These are phyloP conservation scores for Orthosia incerta DNA, from an alignment of 2,888 invertebrate genomes.

Conservation along the genomic window DNA sequence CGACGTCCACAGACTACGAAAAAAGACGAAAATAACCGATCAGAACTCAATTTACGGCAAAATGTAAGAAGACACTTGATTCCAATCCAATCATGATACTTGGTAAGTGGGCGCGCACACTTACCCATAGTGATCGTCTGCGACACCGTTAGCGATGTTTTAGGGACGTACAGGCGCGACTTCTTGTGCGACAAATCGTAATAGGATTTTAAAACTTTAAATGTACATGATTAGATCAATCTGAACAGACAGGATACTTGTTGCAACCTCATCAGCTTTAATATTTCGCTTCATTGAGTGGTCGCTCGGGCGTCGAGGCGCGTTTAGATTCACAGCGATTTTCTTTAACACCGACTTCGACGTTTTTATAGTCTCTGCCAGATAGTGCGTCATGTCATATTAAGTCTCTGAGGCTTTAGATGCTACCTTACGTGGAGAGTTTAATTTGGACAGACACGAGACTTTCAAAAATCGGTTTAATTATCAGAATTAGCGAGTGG, in stretches of 20 bases:
- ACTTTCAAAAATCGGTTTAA: background rate
- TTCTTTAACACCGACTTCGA: slow-evolving; percentile 1
- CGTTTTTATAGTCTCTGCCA: background rate
- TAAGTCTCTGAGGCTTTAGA: background rate
- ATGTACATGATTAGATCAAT: background rate
- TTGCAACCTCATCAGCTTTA: background rate
- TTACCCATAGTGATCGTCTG: slow-evolving; percentile 53
- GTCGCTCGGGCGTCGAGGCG: background rate
- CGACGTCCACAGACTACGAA: slow-evolving; percentile 15
- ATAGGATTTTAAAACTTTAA: background rate
- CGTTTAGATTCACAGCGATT: slow-evolving; percentile 28
- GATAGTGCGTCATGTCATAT: background rate
- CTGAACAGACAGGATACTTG: background rate
- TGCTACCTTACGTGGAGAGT: background rate
- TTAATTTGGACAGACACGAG: background rate
- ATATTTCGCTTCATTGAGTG: background rate
- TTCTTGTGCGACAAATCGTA: background rate
- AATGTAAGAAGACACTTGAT: slow-evolving; percentile 67
- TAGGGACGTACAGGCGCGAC: background rate
- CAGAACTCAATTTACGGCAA: slow-evolving; percentile 65
- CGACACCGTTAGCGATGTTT: background rate
- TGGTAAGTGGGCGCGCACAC: slow-evolving; percentile 55
- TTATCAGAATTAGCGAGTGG: background rate
- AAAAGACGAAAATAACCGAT: slow-evolving; percentile 50
- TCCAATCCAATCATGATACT: slow-evolving; percentile 65